Evolutionary conservation across 2,888 invertebrate genomes (phyloP).

Genomic region (Oscheius onirici): DNA sequence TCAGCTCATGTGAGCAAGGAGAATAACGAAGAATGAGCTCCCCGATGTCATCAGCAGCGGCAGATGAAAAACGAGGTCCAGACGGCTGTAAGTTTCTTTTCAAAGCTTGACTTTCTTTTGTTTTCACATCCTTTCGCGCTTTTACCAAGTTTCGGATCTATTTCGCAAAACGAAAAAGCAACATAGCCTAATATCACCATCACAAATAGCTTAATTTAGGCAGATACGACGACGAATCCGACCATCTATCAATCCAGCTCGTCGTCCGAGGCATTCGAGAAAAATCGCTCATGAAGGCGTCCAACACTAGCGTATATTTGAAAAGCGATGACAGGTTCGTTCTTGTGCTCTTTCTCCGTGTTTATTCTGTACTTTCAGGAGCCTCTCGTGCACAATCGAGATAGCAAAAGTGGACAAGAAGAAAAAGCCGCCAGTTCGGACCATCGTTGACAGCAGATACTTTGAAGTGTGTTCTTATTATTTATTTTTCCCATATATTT

Average conservation of each 20-base stretch:
- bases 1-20: conserved; percentile 10
- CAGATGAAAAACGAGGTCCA: conserved; percentile 32
- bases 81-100: conserved; percentile 23
- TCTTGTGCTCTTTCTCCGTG: neutral
- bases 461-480: conserved; percentile 39
- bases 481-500: neutral
- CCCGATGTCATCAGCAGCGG: conserved; percentile 31
- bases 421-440: conserved; percentile 51
- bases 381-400: conserved; percentile 48
- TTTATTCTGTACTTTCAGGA: conserved; percentile 30
- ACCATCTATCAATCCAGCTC: conserved; percentile 47
- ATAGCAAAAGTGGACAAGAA: conserved; percentile 54
- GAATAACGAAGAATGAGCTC: neutral
- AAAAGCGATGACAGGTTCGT: conserved; percentile 41
- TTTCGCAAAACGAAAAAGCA: neutral
- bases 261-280: conserved; percentile 53
- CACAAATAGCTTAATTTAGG: conserved; percentile 29
- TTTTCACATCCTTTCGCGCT: neutral
- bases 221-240: conserved; percentile 31
- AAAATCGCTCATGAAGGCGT: conserved; percentile 47
- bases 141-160: neutral
- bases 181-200: too few relatives aligned
- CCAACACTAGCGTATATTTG: conserved; percentile 54
- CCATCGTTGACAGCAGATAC: conserved; percentile 49
- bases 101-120: neutral